phyloP scores from a whole-genome alignment of 2,797 vertebrate species.

The Strix occidentalis region DNA sequence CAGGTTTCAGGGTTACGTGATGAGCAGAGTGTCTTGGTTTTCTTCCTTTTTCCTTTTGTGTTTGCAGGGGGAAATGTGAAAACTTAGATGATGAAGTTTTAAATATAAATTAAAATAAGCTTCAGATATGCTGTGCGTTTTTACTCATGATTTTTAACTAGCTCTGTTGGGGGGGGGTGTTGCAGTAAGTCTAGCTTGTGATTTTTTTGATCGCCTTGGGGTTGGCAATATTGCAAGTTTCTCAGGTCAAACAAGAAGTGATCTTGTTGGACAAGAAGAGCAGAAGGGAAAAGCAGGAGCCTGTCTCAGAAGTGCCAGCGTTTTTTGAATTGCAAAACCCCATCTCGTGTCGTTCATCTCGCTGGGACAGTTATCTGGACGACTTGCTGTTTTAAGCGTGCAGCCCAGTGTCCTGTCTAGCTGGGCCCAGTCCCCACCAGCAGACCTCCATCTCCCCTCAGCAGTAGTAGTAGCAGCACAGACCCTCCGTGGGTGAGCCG shows the following conservation, averaged over 20 bases:
- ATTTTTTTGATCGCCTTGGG: not conserved
- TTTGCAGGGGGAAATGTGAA: not conserved
- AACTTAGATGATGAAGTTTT: not conserved
- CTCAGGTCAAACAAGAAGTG: constrained; percentile 46
- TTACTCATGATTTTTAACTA: not conserved
- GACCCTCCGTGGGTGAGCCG: rapidly evolving
- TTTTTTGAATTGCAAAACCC: constrained; percentile 51
- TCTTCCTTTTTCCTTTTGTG: not conserved
- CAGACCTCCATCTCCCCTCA: not conserved
- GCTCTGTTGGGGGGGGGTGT: not conserved
- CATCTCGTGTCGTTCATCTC: rapidly evolving
- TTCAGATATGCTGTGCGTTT: not conserved
- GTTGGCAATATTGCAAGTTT: constrained; percentile 51
- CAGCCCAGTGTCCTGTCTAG: rapidly evolving
- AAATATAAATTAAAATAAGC: constrained; percentile 29
- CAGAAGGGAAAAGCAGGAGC: constrained; percentile 6
- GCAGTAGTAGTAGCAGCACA: not conserved
- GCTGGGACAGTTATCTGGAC: not conserved
- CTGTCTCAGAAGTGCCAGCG: not conserved
- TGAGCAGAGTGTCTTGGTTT: not conserved
- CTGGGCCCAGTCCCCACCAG: not conserved
- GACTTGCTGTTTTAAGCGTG: rapidly evolving
- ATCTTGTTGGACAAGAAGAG: constrained; percentile 54
- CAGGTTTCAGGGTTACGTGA: not conserved
- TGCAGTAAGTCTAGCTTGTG: not conserved